Percentiles rank a stretch among this genome's conserved stretches.
These are phyloP conservation scores for Acanthurus leucopareius DNA, from an alignment of 2,797 vertebrate genomes.

Conservation along the genomic window DNA sequence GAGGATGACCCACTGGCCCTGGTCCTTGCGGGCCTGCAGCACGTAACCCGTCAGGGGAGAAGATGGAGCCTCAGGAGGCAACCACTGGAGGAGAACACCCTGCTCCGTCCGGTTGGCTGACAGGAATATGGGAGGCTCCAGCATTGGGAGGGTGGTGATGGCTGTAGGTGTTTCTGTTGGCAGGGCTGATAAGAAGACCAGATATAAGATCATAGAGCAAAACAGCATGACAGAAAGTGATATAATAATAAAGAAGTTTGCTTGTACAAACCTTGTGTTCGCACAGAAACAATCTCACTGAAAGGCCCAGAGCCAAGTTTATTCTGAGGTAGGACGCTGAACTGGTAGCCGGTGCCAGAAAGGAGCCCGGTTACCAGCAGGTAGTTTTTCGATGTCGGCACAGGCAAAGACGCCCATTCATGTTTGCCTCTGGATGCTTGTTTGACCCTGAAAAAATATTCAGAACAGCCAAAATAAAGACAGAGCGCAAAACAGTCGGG, in stretches of 20 bases:
- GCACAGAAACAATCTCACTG: constrained; percentile 92
- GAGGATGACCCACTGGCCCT: constrained; percentile 91
- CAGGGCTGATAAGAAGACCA: constrained; percentile 66
- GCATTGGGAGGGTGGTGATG: constrained; percentile 60
- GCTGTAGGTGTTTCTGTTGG: constrained; percentile 75
- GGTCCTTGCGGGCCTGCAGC: constrained; percentile 90
- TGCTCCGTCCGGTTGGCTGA: constrained; percentile 86
- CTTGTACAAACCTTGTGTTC: constrained; percentile 84
- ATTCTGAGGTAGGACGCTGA: constrained; percentile 96
- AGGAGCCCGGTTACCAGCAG: constrained; percentile 91
- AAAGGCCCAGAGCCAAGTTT: constrained; percentile 96
- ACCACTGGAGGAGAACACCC: constrained; percentile 92
- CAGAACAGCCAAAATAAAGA: background rate
- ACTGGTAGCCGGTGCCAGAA: constrained; percentile 90
- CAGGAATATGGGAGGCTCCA: constrained; percentile 89
- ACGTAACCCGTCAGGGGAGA: constrained; percentile 87
- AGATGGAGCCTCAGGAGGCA: constrained; percentile 83
- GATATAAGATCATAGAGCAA: constrained; percentile 15
- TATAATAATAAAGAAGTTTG: background rate
- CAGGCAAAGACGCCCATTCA: constrained; percentile 93
- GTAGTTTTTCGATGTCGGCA: constrained; percentile 87
- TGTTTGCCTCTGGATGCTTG: constrained; percentile 89
- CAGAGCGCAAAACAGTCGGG: background rate
- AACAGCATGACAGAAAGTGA: background rate
- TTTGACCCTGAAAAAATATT: constrained; percentile 85